Base-by-base conservation (phyloP, 2,113 vertebrate species). In the Terrapene triunguis region DNA sequence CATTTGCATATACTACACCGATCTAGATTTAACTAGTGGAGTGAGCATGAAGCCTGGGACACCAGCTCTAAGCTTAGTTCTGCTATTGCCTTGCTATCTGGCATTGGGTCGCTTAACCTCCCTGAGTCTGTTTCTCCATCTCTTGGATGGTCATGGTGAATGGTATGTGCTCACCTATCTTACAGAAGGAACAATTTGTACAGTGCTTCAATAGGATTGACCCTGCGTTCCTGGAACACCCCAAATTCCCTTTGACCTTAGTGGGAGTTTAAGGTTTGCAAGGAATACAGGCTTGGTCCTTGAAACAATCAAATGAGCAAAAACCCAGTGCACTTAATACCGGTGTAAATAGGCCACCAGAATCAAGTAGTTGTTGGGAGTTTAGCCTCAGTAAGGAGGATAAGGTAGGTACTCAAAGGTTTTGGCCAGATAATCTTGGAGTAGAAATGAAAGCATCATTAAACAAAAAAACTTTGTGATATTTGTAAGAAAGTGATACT, bases 1-100 rank as follows among this genome's bases (percentile, higher is more conserved):
- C 96, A 92, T 93, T 94, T 97, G 96, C 96, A 96, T 91, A 96
- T 89, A 85, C 96, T 94, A 90, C 96, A 96, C 95, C 95, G 94
- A 97, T 95, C 94, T 81, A 92, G 95, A 96, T 87, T 74, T 42
- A 93, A 53, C 89, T 13, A 91, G 97, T 29, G 94, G 93, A 72
- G 54, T 54, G 93, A 91, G 83, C 82, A 88, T 38, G 91, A 65
- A 93, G 96, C 95, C 96, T 94, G 94, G 95, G 97, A 78, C 94
- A 94, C 62, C 89, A 94, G 96, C 95, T 87, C 76, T 79, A 22
- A 81, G 88, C 93, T 96, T 84, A 29, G 83, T 89, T 96, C 93
- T 84, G 50, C 59, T 0, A 25, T 87, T 95, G 85, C 90, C 92
- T 92, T 94, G 53, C 82, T 87, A 96, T 96, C 94, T 96, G 93